These are phyloP conservation scores for Polydrusus pterygomalis DNA, from an alignment of 2,888 invertebrate species.

Conservation along the genomic window DNA sequence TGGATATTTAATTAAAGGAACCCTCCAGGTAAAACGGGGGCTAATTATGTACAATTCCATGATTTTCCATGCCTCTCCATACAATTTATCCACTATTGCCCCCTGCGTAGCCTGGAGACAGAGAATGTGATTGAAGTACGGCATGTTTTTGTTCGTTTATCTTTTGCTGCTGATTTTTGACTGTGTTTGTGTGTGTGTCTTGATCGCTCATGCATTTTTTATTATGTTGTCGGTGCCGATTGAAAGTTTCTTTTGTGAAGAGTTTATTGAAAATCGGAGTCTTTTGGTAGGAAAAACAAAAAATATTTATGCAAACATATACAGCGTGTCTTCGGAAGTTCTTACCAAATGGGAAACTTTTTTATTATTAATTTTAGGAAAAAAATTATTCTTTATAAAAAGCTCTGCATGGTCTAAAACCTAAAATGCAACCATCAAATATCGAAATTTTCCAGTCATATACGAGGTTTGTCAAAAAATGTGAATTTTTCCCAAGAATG, in stretches of 20 bases:
- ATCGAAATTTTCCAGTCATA: too few relatives aligned
- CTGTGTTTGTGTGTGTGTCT: slow-evolving; percentile 44
- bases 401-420: too few relatives aligned
- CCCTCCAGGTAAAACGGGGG: slow-evolving; percentile 49
- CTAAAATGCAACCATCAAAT: too few relatives aligned
- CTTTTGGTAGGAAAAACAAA: too few relatives aligned
- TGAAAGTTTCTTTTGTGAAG: slow-evolving; percentile 9
- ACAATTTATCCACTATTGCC: slow-evolving; percentile 47
- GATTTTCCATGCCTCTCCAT: slow-evolving; percentile 49
- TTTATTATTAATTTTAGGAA: too few relatives aligned
- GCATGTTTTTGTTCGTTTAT: slow-evolving; percentile 39
- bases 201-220: slow-evolving; percentile 51
- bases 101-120: slow-evolving; percentile 24
- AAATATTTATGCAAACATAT: too few relatives aligned
- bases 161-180: slow-evolving; percentile 38
- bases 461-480: too few relatives aligned
- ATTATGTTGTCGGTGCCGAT: slow-evolving; percentile 37
- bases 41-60: slow-evolving; percentile 52
- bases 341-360: too few relatives aligned
- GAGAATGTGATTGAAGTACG: slow-evolving; percentile 45
- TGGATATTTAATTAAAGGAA: slow-evolving; percentile 49
- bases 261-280: slow-evolving; percentile 2
- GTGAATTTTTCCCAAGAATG: too few relatives aligned
- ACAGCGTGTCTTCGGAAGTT: too few relatives aligned
- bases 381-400: too few relatives aligned